A percentile compares a stretch with the other conserved stretches of the same genome.
Evolutionary conservation across 2,888 invertebrate genomes (phyloP).

Genomic region (Archaeoteleia sp.): DNA sequence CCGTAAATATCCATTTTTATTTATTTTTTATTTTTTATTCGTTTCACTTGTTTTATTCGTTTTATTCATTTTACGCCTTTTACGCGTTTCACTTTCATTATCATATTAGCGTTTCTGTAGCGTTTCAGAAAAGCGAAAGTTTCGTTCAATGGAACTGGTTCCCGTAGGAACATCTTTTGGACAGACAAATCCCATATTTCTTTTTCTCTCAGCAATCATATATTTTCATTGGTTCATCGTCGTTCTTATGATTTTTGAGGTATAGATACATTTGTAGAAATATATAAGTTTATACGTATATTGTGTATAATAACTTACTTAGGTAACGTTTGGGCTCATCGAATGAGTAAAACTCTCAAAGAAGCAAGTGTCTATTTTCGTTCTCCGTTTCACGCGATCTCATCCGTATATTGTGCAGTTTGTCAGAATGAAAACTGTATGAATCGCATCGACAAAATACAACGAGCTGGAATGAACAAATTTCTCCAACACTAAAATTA

Average conservation of each 20-base stretch:
- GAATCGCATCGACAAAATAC: constrained; percentile 80
- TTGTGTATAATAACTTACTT: too few relatives aligned
- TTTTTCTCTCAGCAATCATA: constrained; percentile 65
- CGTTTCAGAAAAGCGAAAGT: constrained; percentile 51
- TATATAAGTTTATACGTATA: not conserved
- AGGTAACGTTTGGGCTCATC: constrained; percentile 83
- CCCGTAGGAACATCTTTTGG: constrained; percentile 64
- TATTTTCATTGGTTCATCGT: constrained; percentile 74
- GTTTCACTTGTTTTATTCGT: too few relatives aligned
- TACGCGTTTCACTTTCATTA: too few relatives aligned
- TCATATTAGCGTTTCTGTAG: too few relatives aligned
- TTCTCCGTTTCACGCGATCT: constrained; percentile 82
- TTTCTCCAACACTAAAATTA: constrained; percentile 68
- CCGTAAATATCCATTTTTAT: too few relatives aligned
- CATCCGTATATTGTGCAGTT: constrained; percentile 82
- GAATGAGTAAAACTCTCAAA: constrained; percentile 79
- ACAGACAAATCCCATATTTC: constrained; percentile 66
- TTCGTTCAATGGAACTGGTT: constrained; percentile 59
- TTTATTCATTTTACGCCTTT: too few relatives aligned
- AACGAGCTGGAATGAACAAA: constrained; percentile 78
- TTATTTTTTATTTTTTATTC: too few relatives aligned
- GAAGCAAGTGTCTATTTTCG: constrained; percentile 80
- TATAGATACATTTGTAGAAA: constrained; percentile 53
- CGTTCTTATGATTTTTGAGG: constrained; percentile 76
- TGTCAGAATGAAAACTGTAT: constrained; percentile 80